Base-by-base conservation (phyloP, 2,113 vertebrate species). In the Antennarius striatus region DNA sequence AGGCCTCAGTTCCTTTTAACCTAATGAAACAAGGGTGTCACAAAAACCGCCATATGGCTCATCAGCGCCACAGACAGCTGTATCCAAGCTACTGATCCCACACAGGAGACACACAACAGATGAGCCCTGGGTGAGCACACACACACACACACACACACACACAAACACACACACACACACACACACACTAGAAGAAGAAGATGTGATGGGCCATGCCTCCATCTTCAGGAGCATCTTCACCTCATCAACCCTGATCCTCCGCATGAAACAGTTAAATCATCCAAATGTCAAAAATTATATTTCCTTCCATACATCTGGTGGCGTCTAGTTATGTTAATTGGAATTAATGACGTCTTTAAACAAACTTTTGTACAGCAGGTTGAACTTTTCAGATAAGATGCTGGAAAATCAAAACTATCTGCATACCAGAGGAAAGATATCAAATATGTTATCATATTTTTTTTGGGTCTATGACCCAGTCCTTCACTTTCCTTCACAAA, bases 21-120 rank as follows among this genome's bases (percentile, higher is more conserved):
- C 8, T 55, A 16, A 50, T 52, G n/a, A 50, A 64, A 55, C 11
- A n/a, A 36, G 14, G 10, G 49, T 56, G 40, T 61, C 39, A 75
- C 64, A 75, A 55, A 78, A 54, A 67, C 32, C 61, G 63, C 72
- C 86, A 86, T 83, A 71, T 84, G 86, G 84, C 36, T 22, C 56
- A 65, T 67, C 66, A 58, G 63, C 6, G 56, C 56, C 53, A 0
- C 56, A 52, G 73, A 60, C 80, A 86, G 85, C 81, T 83, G 72
- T 42, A 63, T 40, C 77, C 61, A 51, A 53, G 67, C 40, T 47
- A 67, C 61, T 71, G 77, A 73, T 67, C 66, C 56, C 68, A 70
- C 76, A 54, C 45, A 60, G 60, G 50, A 60, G 40, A 22, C 52
- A 55, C 54, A 16, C 52, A 60, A 69, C 51, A 75, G 69, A 78